phyloP scores from a whole-genome alignment of 2,797 vertebrate species.

The Brotula barbata region DNA sequence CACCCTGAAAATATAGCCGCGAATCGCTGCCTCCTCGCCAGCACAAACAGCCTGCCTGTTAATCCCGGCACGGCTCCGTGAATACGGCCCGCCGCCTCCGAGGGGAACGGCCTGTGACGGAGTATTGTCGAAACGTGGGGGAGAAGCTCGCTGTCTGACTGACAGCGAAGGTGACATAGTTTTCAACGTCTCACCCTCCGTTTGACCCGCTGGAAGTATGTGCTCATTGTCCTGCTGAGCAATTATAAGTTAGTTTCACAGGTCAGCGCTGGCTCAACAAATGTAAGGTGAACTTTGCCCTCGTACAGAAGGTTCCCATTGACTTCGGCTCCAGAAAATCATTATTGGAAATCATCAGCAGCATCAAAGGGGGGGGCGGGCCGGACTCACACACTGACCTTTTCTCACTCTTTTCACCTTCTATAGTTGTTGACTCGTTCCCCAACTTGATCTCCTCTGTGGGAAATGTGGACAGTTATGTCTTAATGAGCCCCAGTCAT shows the following conservation, averaged over 20 bases:
- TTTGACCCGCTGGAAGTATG: constrained; percentile 30
- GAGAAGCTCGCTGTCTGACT: not conserved
- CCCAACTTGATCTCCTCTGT: constrained; percentile 50
- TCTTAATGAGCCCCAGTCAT: constrained; percentile 63
- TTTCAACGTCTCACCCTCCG: constrained; percentile 37
- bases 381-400: constrained; percentile 30
- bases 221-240: constrained; percentile 9
- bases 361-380: constrained; percentile 14
- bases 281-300: no score
- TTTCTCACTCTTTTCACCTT: constrained; percentile 42
- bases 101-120: constrained; percentile 43
- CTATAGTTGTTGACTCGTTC: constrained; percentile 35
- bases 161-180: no score
- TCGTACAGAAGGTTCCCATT: no score
- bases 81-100: constrained; percentile 50
- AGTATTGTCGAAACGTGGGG: constrained; percentile 58
- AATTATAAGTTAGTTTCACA: constrained; percentile 28
- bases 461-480: constrained; percentile 53
- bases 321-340: constrained; percentile 36
- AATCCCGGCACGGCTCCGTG: constrained; percentile 69
- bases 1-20: constrained; percentile 70
- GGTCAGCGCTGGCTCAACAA: constrained; percentile 12
- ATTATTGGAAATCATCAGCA: constrained; percentile 43
- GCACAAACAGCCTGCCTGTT: constrained; percentile 73
- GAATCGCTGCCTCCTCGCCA: constrained; percentile 70